Evolutionary conservation across 2,888 invertebrate species (phyloP).

Genomic region (Neoitamus cyanurus): DNA sequence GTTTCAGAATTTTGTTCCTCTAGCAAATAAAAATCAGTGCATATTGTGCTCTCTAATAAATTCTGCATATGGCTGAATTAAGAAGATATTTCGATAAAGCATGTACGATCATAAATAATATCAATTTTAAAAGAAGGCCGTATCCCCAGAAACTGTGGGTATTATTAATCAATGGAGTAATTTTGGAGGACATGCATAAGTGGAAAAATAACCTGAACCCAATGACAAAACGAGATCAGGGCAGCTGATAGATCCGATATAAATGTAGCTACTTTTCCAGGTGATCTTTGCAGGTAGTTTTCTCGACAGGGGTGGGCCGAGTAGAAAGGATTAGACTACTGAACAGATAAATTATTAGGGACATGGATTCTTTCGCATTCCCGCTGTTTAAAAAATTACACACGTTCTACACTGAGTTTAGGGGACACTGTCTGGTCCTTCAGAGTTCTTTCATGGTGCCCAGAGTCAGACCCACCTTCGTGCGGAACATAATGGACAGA

Average conservation of each 20-base stretch:
- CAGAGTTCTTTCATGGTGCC: neutral
- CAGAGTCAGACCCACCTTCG: neutral
- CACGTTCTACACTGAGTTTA: neutral
- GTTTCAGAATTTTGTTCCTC: too few species aligned
- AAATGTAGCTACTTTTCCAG: slow-evolving; percentile 22
- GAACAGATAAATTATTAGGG: slow-evolving; percentile 29
- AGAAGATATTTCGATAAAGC: neutral
- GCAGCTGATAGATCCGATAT: slow-evolving; percentile 3
- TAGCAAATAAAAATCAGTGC: too few species aligned
- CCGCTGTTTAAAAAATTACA: slow-evolving; percentile 37
- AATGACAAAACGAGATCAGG: slow-evolving; percentile 34
- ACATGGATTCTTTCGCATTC: slow-evolving; percentile 30
- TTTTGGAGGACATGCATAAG: neutral
- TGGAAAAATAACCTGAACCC: neutral
- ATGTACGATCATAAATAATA: neutral
- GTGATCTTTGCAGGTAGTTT: slow-evolving; percentile 29
- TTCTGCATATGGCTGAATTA: neutral
- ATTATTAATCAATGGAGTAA: neutral
- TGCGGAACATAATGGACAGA: neutral
- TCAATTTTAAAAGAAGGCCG: neutral
- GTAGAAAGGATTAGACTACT: slow-evolving; percentile 28
- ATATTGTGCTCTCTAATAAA: neutral
- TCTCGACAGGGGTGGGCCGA: slow-evolving; percentile 24
- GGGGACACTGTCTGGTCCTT: slow-evolving; percentile 6
- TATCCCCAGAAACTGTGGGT: neutral